These are phyloP conservation scores for Alosa sapidissima DNA, from an alignment of 2,797 vertebrate species.

Conservation along the genomic window DNA sequence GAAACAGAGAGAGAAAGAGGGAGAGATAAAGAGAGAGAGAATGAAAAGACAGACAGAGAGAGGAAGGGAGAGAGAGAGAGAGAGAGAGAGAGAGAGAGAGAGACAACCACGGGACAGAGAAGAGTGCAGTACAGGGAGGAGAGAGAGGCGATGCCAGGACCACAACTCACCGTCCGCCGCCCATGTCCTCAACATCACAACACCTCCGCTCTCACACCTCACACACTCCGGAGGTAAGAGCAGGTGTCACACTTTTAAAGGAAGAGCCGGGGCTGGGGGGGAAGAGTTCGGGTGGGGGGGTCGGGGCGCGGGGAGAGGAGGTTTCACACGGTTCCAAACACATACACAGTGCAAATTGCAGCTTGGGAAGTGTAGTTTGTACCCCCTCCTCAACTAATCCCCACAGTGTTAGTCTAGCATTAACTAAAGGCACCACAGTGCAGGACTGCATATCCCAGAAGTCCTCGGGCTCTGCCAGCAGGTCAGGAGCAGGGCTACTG, in stretches of 20 bases:
- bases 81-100: not conserved
- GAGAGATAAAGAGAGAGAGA: not conserved
- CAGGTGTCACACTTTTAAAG: constrained; percentile 31
- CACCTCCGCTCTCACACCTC: constrained; percentile 73
- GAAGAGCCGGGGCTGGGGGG: constrained; percentile 27
- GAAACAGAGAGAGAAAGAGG: not conserved
- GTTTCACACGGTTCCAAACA: constrained; percentile 47
- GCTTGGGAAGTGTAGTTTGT: constrained; percentile 57
- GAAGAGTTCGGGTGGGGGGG: constrained; percentile 11
- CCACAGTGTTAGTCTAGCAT: constrained; percentile 32
- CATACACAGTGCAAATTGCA: constrained; percentile 42
- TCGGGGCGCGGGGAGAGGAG: constrained; percentile 50
- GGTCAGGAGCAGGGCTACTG: constrained; percentile 10
- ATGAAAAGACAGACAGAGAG: not conserved
- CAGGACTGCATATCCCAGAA: constrained; percentile 37
- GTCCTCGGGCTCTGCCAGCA: constrained; percentile 26
- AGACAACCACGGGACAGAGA: not conserved
- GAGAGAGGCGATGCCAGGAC: constrained; percentile 70
- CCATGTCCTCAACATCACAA: constrained; percentile 78
- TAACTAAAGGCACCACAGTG: not conserved
- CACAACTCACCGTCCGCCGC: constrained; percentile 69
- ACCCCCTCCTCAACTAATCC: constrained; percentile 28
- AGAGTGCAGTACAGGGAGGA: constrained; percentile 45
- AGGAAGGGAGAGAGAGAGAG: not conserved
- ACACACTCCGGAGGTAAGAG: constrained; percentile 68